A percentile compares a stretch with the other conserved stretches of the same genome.
These are phyloP conservation scores for Caenorhabditis sp. DNA, from an alignment of 2,888 invertebrate species.

Conservation along the genomic window DNA sequence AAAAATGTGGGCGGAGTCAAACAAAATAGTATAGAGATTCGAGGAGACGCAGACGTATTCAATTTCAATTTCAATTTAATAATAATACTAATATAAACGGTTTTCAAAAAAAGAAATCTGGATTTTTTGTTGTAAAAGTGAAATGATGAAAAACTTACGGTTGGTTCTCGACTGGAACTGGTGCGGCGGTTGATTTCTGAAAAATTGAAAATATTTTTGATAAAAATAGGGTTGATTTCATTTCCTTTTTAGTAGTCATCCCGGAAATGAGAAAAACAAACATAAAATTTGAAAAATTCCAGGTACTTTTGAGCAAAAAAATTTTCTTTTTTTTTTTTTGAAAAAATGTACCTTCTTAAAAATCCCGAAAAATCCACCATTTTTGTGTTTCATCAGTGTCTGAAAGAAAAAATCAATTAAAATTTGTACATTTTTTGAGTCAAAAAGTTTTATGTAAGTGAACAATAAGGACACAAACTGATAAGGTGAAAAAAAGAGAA, in stretches of 20 bases:
- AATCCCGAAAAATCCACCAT: not conserved
- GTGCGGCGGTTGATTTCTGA: not conserved
- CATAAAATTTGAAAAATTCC: too few relatives aligned
- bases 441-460: not conserved
- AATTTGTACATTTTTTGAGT: slow-evolving; percentile 1
- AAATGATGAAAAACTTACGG: not conserved
- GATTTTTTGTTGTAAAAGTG: not conserved
- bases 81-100: not conserved
- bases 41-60: not conserved
- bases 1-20: not conserved
- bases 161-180: not conserved
- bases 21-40: not conserved
- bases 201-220: too few relatives aligned
- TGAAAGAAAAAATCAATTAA: not conserved
- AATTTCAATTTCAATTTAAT: not conserved
- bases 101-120: not conserved
- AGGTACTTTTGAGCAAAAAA: too few relatives aligned
- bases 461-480: not conserved
- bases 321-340: too few relatives aligned
- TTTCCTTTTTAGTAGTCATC: too few relatives aligned
- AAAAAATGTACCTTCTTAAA: not conserved
- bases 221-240: too few relatives aligned
- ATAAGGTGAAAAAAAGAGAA: not conserved
- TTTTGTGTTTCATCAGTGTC: not conserved
- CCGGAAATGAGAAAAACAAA: too few relatives aligned